Evolutionary conservation across 92 coral and sea anemone species (phyloP), one percentile per base, ranked within the genome.

Genomic region (Umimayanthus kanabou): DNA sequence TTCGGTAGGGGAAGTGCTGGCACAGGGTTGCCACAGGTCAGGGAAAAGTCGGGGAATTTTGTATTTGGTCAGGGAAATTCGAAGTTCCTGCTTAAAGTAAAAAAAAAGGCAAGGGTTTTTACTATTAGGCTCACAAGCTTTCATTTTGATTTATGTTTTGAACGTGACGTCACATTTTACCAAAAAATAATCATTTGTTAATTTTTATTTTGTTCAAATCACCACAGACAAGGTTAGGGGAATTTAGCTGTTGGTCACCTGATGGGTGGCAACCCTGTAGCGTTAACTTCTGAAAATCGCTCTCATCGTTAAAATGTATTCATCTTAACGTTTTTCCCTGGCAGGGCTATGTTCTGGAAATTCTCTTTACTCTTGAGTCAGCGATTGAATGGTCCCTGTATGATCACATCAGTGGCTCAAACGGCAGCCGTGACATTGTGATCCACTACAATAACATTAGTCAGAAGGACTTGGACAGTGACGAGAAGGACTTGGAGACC

Each of bases 291-390:
- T 20, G 3, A 20, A 20, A 20, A 0, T 20, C 15, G n/a, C 69
- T 53, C 18, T 4, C 18, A 53, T 53, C 4, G 4, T 53, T 20
- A 5, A 42, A 40, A 20, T 15, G 79, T 30, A 49, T 26, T 9
- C 4, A 65, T 9, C 53, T 8, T 47, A 47, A 4, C 0, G 28
- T 39, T 2, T 22, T 70, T 86, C 61, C 22, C 74, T 71, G 85
- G 71, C 80, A 97, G 99, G 99, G 99, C 23, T 97, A 97, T 79
- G 99, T 94, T 39, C 91, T 97, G 95, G 99, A 97, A 87, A 97
- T 97, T 72, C 90, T 97, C 53, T 84, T 97, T 3, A 97, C 99
- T 2, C 89, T 97, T 25, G 96, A 95, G 82, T 92, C 99, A 0
- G 98, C 95, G 16, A 90, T 95, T 64, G 95, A 95, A 89, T 95